phyloP scores from a whole-genome alignment of 1,140 invertebrate species.

The Drosophila fuyamai region DNA sequence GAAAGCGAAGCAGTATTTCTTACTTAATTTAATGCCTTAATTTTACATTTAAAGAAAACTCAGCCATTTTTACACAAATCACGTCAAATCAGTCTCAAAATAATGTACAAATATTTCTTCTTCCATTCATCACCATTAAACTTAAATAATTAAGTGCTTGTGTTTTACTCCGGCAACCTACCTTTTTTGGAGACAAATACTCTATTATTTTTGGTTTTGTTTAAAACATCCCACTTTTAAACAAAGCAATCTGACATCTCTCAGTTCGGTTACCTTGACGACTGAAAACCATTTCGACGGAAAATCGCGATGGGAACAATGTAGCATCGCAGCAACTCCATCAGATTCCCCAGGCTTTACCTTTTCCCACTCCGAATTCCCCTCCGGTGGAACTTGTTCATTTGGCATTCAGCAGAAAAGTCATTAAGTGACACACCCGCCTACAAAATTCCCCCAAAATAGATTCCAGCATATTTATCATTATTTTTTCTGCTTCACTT shows the following conservation, averaged over 20 bases:
- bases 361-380: background rate
- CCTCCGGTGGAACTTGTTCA: constrained; percentile 15
- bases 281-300: constrained; percentile 6
- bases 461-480: constrained; percentile 75
- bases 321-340: constrained; percentile 25
- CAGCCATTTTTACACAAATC: too few relatives aligned
- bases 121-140: too few relatives aligned
- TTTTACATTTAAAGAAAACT: too few relatives aligned
- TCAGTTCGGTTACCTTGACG: constrained; percentile 28
- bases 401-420: constrained; percentile 66
- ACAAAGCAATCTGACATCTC: constrained; percentile 31
- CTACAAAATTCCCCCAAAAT: constrained; percentile 44
- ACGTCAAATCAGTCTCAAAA: too few relatives aligned
- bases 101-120: too few relatives aligned
- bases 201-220: background rate
- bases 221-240: background rate
- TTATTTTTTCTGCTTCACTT: constrained; percentile 57
- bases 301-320: constrained; percentile 30
- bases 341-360: constrained; percentile 2
- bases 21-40: too few relatives aligned
- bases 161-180: background rate
- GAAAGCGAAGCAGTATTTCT: constrained; percentile 1
- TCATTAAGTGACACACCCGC: constrained; percentile 76
- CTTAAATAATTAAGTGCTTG: background rate
- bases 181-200: background rate